These are phyloP conservation scores for Microctonus aethiopoides DNA, from an alignment of 2,888 invertebrate genomes.

Conservation along the genomic window DNA sequence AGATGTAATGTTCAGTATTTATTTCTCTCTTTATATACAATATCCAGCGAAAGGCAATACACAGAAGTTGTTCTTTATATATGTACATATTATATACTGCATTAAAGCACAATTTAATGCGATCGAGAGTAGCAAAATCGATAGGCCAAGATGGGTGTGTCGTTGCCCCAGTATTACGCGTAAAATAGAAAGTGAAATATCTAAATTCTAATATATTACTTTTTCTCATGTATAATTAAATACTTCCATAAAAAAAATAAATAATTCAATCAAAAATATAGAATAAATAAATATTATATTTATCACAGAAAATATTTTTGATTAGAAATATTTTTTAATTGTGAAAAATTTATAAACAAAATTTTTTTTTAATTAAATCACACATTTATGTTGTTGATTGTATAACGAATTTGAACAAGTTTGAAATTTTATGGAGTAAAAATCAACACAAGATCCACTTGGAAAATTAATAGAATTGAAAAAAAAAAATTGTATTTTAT, in stretches of 20 bases:
- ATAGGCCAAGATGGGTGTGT: conserved; percentile 23
- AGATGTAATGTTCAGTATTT: neutral
- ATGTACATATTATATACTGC: no score
- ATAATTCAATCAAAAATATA: neutral
- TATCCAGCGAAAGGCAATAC: neutral
- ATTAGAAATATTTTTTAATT: no score
- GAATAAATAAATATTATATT: no score
- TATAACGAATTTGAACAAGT: no score
- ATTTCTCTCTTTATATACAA: neutral
- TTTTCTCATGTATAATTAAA: conserved; percentile 20
- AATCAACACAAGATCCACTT: no score
- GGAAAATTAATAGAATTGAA: no score
- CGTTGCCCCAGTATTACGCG: conserved; percentile 43
- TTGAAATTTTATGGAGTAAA: no score
- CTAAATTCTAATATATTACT: conserved; percentile 28
- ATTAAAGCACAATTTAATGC: neutral
- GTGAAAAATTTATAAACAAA: no score
- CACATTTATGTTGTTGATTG: no score
- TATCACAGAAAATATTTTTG: no score
- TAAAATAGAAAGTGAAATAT: conserved; percentile 56
- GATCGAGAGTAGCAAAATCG: conserved; percentile 27
- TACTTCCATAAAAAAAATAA: neutral
- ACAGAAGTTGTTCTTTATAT: conserved; percentile 2
- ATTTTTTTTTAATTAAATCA: no score
- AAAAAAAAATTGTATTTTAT: no score